Conservation (phyloP, 2,113 vertebrate species). For the Sarotherodon lohbergeri region DNA sequence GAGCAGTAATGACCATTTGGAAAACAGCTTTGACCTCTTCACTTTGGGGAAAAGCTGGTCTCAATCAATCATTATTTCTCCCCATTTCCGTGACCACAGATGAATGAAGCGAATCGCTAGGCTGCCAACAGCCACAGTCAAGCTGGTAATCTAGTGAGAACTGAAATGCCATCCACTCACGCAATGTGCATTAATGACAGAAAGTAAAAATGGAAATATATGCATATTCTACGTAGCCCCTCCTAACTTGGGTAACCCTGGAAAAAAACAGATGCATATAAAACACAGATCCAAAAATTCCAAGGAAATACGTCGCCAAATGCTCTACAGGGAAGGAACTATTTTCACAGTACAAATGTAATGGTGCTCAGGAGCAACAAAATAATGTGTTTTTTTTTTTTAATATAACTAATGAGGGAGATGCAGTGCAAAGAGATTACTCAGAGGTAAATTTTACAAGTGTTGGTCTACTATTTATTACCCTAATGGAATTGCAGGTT, state of each 20-base stretch:
- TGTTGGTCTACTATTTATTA: background rate
- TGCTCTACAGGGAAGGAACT: background rate
- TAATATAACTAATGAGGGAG: background rate
- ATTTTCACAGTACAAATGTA: background rate
- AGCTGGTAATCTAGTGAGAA: background rate
- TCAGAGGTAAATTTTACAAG: background rate
- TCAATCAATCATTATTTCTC: constrained; percentile 31
- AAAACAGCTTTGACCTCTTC: constrained; percentile 46
- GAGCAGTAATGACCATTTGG: constrained; percentile 23
- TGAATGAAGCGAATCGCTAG: background rate
- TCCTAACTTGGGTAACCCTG: background rate
- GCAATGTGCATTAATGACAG: constrained; percentile 15
- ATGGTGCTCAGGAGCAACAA: background rate
- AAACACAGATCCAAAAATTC: background rate
- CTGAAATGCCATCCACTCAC: background rate
- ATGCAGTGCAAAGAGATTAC: background rate
- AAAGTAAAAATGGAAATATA: background rate
- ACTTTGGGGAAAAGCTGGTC: constrained; percentile 14
- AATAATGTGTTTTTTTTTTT: background rate
- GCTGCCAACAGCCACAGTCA: background rate
- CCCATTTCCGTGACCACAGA: background rate
- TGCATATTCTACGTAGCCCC: constrained; percentile 23
- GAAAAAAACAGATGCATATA: background rate
- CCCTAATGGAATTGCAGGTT: background rate
- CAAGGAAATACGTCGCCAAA: background rate